Conservation (phyloP, 2,113 vertebrate species). For the Ochotona curzoniae region DNA sequence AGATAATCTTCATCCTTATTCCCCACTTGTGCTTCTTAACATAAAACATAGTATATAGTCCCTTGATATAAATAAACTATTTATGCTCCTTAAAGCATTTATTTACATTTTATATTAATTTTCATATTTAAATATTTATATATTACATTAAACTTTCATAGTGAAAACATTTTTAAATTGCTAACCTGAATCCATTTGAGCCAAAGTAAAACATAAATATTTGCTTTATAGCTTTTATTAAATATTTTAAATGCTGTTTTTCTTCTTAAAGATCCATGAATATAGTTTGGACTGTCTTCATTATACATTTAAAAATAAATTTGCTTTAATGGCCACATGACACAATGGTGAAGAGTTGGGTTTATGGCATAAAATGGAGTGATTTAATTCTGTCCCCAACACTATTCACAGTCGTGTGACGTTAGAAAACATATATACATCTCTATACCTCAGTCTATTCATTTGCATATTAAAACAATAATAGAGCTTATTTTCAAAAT, state of each 20-base stretch:
- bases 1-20: not conserved
- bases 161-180: constrained; percentile 9
- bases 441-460: not conserved
- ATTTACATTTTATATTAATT: constrained; percentile 25
- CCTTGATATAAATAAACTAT: not conserved
- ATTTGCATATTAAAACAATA: not conserved
- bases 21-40: not conserved
- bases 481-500: not conserved
- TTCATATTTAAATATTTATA: constrained; percentile 57
- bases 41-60: not conserved
- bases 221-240: not conserved
- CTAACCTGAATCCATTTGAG: constrained; percentile 27
- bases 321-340: not conserved
- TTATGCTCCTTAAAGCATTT: constrained; percentile 19
- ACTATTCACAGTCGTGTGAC: not conserved
- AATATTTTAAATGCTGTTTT: constrained; percentile 15
- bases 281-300: not conserved
- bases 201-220: constrained; percentile 30
- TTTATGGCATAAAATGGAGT: not conserved
- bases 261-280: constrained; percentile 14
- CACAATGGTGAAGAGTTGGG: not conserved
- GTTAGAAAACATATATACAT: not conserved
- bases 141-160: constrained; percentile 2
- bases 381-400: not conserved
- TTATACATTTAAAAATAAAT: not conserved